Percentiles rank a stretch among this genome's conserved stretches.
These are phyloP conservation scores for Metacarcinus magister DNA, from an alignment of 2,888 invertebrate species.

Conservation along the genomic window DNA sequence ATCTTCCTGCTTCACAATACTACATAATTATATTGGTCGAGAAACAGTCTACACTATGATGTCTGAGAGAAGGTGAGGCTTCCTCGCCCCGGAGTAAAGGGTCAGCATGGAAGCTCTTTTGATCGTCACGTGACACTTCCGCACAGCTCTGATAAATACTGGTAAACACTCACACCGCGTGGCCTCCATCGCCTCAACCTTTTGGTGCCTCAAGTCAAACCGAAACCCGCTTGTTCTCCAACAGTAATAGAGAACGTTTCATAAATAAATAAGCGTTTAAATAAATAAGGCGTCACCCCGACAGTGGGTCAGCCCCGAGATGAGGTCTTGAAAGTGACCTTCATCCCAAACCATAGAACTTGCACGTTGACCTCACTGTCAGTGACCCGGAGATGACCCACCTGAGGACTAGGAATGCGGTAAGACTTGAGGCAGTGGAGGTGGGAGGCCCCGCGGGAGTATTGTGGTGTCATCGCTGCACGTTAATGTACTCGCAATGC, in stretches of 20 bases:
- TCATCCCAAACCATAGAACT: neutral
- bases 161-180: neutral
- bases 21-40: constrained; percentile 43
- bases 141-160: constrained; percentile 44
- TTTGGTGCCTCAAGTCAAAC: neutral
- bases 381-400: neutral
- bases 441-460: neutral
- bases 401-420: neutral
- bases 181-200: neutral
- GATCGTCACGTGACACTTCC: constrained; percentile 11
- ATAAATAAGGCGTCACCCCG: constrained; percentile 22
- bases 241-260: neutral
- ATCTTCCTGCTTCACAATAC: constrained; percentile 42
- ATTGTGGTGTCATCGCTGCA: constrained; percentile 1
- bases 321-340: neutral
- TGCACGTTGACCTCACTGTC: constrained; percentile 8
- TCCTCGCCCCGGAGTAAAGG: constrained; percentile 7
- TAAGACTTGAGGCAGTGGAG: constrained; percentile 18
- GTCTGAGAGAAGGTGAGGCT: neutral
- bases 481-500: neutral
- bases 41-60: constrained; percentile 2
- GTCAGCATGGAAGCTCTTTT: constrained; percentile 42
- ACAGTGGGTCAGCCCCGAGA: neutral
- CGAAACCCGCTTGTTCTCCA: neutral
- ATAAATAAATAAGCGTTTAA: constrained; percentile 46